phyloP scores from a whole-genome alignment of 37 sponge, comb jelly and placozoan genomes.

The Ianthella basta region DNA sequence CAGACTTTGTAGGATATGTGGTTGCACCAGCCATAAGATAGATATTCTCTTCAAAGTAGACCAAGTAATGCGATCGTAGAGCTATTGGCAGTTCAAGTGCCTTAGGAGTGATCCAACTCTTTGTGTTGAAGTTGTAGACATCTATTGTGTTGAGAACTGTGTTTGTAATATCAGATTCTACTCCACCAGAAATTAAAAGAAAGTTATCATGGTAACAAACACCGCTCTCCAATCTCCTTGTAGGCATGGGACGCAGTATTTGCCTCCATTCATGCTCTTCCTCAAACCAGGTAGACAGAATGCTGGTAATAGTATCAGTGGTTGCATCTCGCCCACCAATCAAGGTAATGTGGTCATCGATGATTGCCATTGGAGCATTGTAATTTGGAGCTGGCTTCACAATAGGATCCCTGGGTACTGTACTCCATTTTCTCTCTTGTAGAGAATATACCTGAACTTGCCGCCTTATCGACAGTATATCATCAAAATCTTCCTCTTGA shows the following conservation, averaged over 20 bases:
- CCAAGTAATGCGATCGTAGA: neutral
- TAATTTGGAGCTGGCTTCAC: neutral
- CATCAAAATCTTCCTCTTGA: no score
- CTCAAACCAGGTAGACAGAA: neutral
- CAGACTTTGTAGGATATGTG: no score
- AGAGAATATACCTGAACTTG: no score
- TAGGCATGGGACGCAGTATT: neutral
- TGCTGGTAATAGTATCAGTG: neutral
- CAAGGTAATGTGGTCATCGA: conserved; percentile 3
- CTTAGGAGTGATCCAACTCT: neutral
- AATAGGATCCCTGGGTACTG: neutral
- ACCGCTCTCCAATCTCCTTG: no score
- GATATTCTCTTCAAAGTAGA: no score
- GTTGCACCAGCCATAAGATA: no score
- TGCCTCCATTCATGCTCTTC: neutral
- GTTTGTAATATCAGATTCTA: neutral
- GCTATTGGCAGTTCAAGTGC: neutral
- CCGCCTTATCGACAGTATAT: no score
- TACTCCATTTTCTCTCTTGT: neutral
- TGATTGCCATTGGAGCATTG: neutral
- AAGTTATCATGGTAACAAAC: neutral
- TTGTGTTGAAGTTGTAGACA: neutral
- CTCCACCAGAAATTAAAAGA: neutral
- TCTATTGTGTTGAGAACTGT: neutral
- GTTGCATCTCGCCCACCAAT: conserved; percentile 14